phyloP scores from a whole-genome alignment of 2,113 vertebrate species.

The Phaethon lepturus region DNA sequence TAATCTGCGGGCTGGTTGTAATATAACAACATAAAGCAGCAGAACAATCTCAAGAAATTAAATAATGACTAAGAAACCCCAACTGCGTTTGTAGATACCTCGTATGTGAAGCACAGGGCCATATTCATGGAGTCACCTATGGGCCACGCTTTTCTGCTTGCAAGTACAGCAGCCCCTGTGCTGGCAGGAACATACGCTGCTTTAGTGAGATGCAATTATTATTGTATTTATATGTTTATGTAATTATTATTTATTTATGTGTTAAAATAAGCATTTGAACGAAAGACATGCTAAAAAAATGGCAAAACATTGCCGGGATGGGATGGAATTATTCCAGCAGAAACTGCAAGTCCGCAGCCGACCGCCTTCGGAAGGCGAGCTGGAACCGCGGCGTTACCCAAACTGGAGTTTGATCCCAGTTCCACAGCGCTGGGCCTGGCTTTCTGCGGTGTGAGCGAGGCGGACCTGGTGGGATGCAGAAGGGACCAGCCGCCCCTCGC shows the following conservation, averaged over 20 bases:
- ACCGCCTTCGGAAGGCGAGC: neutral
- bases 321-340: neutral
- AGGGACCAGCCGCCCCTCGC: accelerated
- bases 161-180: neutral
- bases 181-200: neutral
- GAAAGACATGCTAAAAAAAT: neutral
- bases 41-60: neutral
- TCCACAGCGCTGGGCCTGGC: neutral
- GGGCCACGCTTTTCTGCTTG: neutral
- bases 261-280: neutral
- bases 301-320: neutral
- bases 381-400: accelerated
- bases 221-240: neutral
- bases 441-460: neutral
- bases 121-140: too few relatives aligned
- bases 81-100: neutral
- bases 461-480: neutral
- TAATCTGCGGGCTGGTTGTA: neutral
- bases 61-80: neutral
- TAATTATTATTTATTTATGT: neutral
- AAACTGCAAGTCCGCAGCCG: neutral
- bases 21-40: neutral
- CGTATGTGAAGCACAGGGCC: accelerated
- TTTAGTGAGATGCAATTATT: neutral
- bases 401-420: accelerated